phyloP scores from a whole-genome alignment of 2,888 invertebrate genomes.

The Leucozona laternaria region DNA sequence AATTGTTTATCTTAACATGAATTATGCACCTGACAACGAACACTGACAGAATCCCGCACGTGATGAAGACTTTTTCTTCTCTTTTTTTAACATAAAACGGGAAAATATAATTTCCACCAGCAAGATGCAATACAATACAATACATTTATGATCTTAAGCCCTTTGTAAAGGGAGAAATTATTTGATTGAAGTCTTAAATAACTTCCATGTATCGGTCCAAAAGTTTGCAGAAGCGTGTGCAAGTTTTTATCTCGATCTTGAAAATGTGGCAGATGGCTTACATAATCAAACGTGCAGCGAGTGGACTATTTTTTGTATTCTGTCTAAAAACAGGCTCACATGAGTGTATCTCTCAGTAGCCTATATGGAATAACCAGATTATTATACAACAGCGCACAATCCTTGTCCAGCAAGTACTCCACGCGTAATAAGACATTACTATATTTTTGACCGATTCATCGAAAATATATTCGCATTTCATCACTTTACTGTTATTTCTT shows the following conservation, averaged over 20 bases:
- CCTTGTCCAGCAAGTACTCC: constrained; percentile 45
- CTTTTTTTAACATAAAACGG: not conserved
- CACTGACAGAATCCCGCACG: constrained; percentile 24
- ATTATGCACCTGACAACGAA: constrained; percentile 60
- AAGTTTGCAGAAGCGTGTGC: constrained; percentile 15
- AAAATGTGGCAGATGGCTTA: constrained; percentile 34
- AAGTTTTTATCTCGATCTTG: constrained; percentile 31
- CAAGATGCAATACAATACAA: constrained; percentile 27
- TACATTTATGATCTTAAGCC: constrained; percentile 13
- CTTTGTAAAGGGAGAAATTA: constrained; percentile 26
- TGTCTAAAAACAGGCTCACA: constrained; percentile 19
- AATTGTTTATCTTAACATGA: constrained; percentile 62
- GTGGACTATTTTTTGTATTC: constrained; percentile 5
- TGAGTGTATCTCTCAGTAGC: not conserved
- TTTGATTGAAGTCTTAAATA: not conserved
- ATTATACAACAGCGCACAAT: constrained; percentile 33
- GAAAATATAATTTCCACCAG: not conserved
- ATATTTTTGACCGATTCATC: constrained; percentile 31
- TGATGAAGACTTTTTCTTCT: constrained; percentile 32
- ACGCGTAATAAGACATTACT: constrained; percentile 28
- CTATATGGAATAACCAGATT: constrained; percentile 20
- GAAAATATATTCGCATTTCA: constrained; percentile 34
- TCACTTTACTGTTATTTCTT: constrained; percentile 37
- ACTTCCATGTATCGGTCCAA: not conserved
- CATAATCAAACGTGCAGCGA: constrained; percentile 23